phyloP scores from a whole-genome alignment of 2,113 vertebrate genomes.

The Mugil cephalus region DNA sequence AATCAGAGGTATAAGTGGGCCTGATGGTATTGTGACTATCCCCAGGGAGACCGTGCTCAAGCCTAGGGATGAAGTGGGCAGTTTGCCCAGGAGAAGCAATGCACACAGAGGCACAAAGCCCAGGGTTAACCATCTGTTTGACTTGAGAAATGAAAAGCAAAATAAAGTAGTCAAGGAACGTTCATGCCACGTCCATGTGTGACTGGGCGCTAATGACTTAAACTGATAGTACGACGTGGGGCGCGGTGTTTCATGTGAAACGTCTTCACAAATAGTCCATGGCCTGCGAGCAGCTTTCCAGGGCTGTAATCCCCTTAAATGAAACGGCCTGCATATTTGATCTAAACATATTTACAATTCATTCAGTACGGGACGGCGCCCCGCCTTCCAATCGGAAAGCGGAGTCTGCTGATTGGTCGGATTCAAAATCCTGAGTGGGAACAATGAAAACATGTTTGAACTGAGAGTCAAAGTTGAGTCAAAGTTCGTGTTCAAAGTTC shows the following conservation, averaged over 20 bases:
- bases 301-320: not conserved
- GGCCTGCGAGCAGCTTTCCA: not conserved
- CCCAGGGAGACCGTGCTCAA: slow-evolving; percentile 51
- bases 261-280: not conserved
- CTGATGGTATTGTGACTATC: slow-evolving; percentile 64
- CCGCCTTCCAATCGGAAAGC: no score
- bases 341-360: no score
- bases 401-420: no score
- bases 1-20: slow-evolving; percentile 82
- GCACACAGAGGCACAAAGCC: slow-evolving; percentile 51
- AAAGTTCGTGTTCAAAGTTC: no score
- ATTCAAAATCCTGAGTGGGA: no score
- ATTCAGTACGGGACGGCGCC: no score
- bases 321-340: not conserved
- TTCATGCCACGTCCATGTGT: slow-evolving; percentile 9
- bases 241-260: not conserved
- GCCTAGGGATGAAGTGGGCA: slow-evolving; percentile 63
- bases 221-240: not conserved
- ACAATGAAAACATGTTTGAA: no score
- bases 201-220: not conserved
- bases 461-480: no score
- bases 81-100: slow-evolving; percentile 62
- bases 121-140: slow-evolving; percentile 62
- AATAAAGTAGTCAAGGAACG: slow-evolving; percentile 32
- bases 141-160: slow-evolving; percentile 46